These are phyloP conservation scores for Lepus americanus DNA, from an alignment of 2,113 vertebrate genomes.

Conservation along the genomic window DNA sequence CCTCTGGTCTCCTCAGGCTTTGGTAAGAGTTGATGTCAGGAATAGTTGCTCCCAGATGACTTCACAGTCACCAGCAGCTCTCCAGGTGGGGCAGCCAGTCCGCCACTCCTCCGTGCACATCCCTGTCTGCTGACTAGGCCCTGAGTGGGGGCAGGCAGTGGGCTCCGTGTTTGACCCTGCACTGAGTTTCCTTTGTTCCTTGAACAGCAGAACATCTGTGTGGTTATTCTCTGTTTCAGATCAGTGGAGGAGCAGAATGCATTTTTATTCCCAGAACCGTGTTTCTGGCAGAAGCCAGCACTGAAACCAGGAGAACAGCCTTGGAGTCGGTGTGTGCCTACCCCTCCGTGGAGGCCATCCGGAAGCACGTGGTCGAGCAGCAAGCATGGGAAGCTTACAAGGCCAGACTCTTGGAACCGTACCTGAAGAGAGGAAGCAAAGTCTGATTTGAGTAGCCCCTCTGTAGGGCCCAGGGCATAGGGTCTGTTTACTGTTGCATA, in stretches of 20 bases:
- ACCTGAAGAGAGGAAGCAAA: background rate
- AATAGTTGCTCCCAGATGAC: background rate
- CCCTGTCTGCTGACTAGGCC: background rate
- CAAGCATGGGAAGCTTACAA: constrained; percentile 66
- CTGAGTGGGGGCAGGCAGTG: background rate
- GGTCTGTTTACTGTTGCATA: background rate
- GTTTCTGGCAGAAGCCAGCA: constrained; percentile 69
- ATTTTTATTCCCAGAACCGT: constrained; percentile 76
- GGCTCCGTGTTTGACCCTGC: background rate
- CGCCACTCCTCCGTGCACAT: too few relatives aligned
- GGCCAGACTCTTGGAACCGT: background rate
- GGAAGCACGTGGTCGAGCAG: constrained; percentile 9
- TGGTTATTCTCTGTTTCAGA: constrained; percentile 59
- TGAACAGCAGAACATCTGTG: background rate
- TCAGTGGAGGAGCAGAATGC: constrained; percentile 75
- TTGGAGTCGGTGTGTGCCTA: constrained; percentile 19
- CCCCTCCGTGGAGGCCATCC: constrained; percentile 49
- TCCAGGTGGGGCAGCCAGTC: background rate
- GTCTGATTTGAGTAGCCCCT: background rate
- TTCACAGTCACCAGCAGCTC: background rate
- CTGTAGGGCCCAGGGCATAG: background rate
- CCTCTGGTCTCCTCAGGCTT: background rate
- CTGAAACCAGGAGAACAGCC: constrained; percentile 42
- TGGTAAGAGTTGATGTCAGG: background rate
- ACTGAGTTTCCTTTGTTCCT: background rate